Conservation (phyloP, 2,113 vertebrate species). For the Brachypodius melanocephalos region DNA sequence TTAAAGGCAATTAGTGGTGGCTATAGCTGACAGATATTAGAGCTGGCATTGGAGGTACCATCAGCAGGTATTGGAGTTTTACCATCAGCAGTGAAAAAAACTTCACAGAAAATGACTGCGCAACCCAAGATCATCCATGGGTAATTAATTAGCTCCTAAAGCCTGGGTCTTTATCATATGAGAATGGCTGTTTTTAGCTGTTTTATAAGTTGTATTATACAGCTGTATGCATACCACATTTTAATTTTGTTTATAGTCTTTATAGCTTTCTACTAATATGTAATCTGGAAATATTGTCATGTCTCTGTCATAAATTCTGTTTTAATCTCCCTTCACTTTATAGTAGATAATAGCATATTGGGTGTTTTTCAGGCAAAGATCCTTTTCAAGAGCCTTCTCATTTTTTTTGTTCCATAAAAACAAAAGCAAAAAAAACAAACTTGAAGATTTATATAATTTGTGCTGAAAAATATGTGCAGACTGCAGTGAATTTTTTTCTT, state of each 20-base stretch:
- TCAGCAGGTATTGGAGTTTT: neutral
- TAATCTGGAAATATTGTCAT: neutral
- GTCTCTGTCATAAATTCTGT: neutral
- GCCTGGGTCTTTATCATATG: neutral
- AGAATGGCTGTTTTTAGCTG: neutral
- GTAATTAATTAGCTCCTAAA: neutral
- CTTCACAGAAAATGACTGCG: neutral
- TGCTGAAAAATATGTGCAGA: neutral
- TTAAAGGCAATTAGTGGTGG: neutral
- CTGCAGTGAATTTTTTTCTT: neutral
- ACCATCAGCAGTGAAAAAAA: neutral
- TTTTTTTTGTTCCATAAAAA: neutral
- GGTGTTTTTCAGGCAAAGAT: neutral
- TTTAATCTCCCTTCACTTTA: neutral
- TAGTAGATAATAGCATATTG: neutral
- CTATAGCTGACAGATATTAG: neutral
- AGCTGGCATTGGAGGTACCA: neutral
- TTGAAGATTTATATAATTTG: neutral
- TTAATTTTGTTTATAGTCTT: neutral
- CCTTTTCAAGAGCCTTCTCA: neutral
- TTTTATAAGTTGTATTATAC: neutral
- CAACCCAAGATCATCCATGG: neutral
- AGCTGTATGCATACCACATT: neutral
- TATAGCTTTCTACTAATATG: neutral
- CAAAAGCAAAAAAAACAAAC: neutral